Percentiles rank a stretch among this genome's conserved stretches.
phyloP scores from a whole-genome alignment of 2,888 invertebrate genomes.

The Catocala sponsa region DNA sequence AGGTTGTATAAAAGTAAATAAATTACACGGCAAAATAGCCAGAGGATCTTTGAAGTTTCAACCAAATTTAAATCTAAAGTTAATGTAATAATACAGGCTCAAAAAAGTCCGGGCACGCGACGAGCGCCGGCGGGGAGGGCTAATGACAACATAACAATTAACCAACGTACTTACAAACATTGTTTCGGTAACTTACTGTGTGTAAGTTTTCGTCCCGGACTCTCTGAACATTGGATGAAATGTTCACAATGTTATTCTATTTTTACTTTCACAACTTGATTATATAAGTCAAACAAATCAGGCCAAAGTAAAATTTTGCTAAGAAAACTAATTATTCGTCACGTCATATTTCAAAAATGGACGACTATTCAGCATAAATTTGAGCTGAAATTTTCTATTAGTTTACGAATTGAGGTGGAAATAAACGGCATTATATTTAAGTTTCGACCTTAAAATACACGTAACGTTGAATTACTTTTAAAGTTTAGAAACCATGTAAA shows the following conservation, averaged over 20 bases:
- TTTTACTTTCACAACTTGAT: conserved; percentile 37
- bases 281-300: conserved; percentile 33
- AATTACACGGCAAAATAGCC: conserved; percentile 30
- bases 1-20: conserved; percentile 22
- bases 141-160: conserved; percentile 51
- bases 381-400: not conserved
- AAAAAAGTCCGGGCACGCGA: conserved; percentile 10
- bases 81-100: conserved; percentile 20
- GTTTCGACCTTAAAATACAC: not conserved
- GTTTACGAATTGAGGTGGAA: conserved; percentile 2
- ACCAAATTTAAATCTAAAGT: conserved; percentile 27
- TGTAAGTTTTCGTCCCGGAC: conserved; percentile 15
- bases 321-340: conserved; percentile 3
- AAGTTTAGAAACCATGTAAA: not conserved
- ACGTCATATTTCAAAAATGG: not conserved
- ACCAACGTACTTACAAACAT: conserved; percentile 14
- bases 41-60: conserved; percentile 24
- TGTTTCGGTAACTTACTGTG: conserved; percentile 26
- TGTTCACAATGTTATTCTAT: conserved; percentile 24
- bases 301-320: conserved; percentile 18
- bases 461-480: conserved; percentile 1
- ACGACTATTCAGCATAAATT: not conserved
- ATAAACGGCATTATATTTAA: not conserved
- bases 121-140: conserved; percentile 6
- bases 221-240: conserved; percentile 35